Evolutionary conservation across 2,113 vertebrate genomes (phyloP).

Genomic region (Grantiella picta): DNA sequence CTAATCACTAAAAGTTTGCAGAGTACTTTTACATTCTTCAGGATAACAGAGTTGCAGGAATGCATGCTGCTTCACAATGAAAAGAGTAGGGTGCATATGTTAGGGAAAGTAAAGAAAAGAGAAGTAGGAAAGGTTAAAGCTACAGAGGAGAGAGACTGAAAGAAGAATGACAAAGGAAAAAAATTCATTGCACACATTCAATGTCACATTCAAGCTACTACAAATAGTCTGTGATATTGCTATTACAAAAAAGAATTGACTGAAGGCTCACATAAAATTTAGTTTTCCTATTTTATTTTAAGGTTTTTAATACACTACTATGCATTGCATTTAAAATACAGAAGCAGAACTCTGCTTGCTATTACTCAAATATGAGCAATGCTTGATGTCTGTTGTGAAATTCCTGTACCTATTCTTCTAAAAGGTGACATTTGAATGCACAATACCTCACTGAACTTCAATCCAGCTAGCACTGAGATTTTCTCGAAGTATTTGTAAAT

Average conservation of each 20-base stretch:
- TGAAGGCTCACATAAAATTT: constrained; percentile 41
- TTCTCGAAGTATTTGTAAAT: neutral
- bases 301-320: neutral
- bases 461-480: neutral
- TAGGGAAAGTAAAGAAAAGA: neutral
- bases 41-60: neutral
- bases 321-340: neutral
- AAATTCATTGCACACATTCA: neutral
- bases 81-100: neutral
- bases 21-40: neutral
- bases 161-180: neutral
- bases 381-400: neutral
- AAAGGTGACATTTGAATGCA: neutral
- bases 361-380: constrained; percentile 25
- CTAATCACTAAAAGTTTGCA: neutral
- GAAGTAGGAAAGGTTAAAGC: neutral
- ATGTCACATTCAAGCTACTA: neutral
- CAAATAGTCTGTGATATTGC: constrained; percentile 7
- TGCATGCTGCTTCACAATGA: neutral
- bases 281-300: constrained; percentile 19
- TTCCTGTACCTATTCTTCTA: neutral
- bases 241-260: neutral
- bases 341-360: constrained; percentile 11
- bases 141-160: neutral
- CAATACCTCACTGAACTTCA: neutral